A percentile compares a stretch with the other conserved stretches of the same genome.
Evolutionary conservation across 2,888 invertebrate genomes (phyloP).

Genomic region (Metalampra italica): DNA sequence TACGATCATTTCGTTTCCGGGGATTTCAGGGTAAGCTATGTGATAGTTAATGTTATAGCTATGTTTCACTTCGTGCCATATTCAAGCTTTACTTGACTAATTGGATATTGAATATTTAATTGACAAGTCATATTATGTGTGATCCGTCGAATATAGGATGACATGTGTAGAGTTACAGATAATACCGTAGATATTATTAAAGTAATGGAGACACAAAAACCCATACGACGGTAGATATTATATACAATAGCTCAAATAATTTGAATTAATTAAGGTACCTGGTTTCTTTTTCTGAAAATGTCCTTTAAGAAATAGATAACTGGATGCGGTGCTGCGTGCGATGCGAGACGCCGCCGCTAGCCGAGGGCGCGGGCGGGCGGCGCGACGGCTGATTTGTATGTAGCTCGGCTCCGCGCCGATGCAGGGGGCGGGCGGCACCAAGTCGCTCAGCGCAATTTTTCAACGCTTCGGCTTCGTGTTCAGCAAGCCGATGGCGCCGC

Average conservation of each 20-base stretch:
- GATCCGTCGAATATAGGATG: not conserved
- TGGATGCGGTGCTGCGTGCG: constrained; percentile 15
- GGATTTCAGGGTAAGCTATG: constrained; percentile 30
- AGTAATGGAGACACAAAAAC: no score
- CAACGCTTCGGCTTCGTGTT: constrained; percentile 68
- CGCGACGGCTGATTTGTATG: constrained; percentile 60
- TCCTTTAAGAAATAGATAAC: not conserved
- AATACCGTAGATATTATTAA: no score
- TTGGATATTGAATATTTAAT: constrained; percentile 12
- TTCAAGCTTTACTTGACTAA: constrained; percentile 8
- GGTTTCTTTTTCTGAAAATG: no score
- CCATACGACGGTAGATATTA: no score
- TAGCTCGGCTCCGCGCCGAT: constrained; percentile 51
- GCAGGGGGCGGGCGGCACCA: constrained; percentile 54
- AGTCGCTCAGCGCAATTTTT: constrained; percentile 74
- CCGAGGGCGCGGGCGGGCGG: constrained; percentile 16
- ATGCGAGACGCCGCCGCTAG: constrained; percentile 24
- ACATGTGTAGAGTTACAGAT: not conserved
- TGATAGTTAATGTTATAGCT: not conserved
- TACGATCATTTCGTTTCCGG: constrained; percentile 36
- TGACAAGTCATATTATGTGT: constrained; percentile 3
- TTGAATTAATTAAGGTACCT: no score
- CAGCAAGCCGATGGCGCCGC: constrained; percentile 48
- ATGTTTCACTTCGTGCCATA: not conserved
- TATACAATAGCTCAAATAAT: no score